Conservation (phyloP, 2,797 vertebrate species). For the Acanthurus tractus region DNA sequence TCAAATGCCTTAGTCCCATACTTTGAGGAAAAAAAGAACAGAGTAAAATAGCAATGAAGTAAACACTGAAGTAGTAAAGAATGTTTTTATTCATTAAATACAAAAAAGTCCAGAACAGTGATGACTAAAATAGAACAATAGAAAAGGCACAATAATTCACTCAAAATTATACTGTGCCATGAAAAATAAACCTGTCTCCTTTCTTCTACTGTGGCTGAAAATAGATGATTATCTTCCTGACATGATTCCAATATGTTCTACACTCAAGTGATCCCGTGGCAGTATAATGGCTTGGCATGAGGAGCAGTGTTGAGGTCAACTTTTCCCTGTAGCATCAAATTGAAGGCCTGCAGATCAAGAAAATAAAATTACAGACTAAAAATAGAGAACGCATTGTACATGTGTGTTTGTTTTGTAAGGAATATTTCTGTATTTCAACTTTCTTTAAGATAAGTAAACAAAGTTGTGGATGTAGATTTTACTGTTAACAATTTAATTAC, state of each 20-base stretch:
- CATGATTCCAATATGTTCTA: slow-evolving; percentile 68
- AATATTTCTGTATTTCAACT: not conserved
- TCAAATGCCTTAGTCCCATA: not conserved
- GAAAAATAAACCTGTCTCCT: slow-evolving; percentile 80
- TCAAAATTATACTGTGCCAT: slow-evolving; percentile 82
- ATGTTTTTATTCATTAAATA: slow-evolving; percentile 84
- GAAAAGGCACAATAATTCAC: slow-evolving; percentile 88
- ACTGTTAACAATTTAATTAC: not conserved
- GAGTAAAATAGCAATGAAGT: slow-evolving; percentile 8
- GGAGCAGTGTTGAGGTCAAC: slow-evolving; percentile 84
- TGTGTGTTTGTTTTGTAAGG: not conserved
- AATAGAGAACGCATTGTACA: not conserved
- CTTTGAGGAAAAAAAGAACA: slow-evolving; percentile 1
- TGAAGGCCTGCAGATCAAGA: slow-evolving; percentile 70
- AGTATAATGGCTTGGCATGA: slow-evolving; percentile 84
- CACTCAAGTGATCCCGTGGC: slow-evolving; percentile 75
- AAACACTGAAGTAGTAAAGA: slow-evolving; percentile 70
- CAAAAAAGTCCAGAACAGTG: slow-evolving; percentile 81
- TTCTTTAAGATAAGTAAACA: not conserved
- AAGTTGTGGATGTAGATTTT: not conserved
- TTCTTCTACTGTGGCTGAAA: slow-evolving; percentile 78
- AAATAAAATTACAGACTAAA: not conserved
- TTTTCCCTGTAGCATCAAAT: slow-evolving; percentile 83
- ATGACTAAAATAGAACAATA: slow-evolving; percentile 83
- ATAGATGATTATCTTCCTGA: slow-evolving; percentile 76